Percentiles rank a stretch among this genome's conserved stretches.
Evolutionary conservation across 2,888 invertebrate genomes (phyloP).

Genomic region (Griposia aprilina): DNA sequence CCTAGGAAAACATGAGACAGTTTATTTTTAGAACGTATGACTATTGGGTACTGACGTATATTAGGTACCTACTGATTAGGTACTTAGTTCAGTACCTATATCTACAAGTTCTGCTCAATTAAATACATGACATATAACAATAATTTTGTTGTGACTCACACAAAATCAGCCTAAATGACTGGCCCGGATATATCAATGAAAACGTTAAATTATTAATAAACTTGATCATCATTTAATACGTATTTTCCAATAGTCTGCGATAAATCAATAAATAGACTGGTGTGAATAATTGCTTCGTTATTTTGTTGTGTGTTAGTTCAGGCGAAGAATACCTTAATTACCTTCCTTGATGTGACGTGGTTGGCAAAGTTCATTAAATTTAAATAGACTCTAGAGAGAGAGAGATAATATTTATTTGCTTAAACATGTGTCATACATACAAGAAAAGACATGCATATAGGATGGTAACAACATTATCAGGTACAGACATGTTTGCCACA

Average conservation of each 20-base stretch:
- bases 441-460: too few species aligned
- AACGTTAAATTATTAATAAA: slow-evolving; percentile 20
- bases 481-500: too few species aligned
- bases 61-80: background rate
- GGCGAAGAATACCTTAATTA: slow-evolving; percentile 2
- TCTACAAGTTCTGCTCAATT: background rate
- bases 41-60: background rate
- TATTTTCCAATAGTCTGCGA: slow-evolving; percentile 7
- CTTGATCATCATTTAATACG: slow-evolving; percentile 25
- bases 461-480: too few species aligned
- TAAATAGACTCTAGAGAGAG: slow-evolving; percentile 10
- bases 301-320: slow-evolving; percentile 13
- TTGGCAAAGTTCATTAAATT: slow-evolving; percentile 13
- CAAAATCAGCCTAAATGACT: slow-evolving; percentile 7
- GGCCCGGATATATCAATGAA: slow-evolving; percentile 24
- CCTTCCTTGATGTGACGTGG: slow-evolving; percentile 8
- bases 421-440: too few species aligned
- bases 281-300: slow-evolving; percentile 10
- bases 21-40: slow-evolving; percentile 18
- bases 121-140: slow-evolving; percentile 3
- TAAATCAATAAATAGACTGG: slow-evolving; percentile 4
- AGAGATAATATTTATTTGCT: too few species aligned
- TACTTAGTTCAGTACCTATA: background rate
- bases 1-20: background rate
- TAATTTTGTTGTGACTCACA: slow-evolving; percentile 25